Evolutionary conservation across 1,140 invertebrate genomes (phyloP), one percentile per base, ranked within the genome.

Genomic region (Sarcophaga peregrina): DNA sequence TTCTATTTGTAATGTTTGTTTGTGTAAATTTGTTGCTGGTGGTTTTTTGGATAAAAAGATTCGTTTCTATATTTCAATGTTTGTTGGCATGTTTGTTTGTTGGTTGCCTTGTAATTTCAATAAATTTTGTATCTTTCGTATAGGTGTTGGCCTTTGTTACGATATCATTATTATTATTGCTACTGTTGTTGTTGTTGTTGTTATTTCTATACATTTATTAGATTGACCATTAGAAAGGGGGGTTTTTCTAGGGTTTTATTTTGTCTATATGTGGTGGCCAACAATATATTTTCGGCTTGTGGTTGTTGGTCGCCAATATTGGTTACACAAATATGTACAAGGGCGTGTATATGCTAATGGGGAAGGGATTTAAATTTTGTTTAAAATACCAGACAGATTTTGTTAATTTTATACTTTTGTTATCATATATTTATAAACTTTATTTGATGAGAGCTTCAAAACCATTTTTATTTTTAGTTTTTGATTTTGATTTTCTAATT

Each of bases 11-110:
- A 68, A 68, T 68, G 17, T 68, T 4, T 37, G 62, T 68, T n/a
- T 68, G 62, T 68, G 62, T 68, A 68, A 68, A 68, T 20, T 68
- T 68, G 62, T 68, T 68, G n/a, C 17, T 68, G 62, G 17, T 52
- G 48, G 11, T 50, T 8, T 68, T 25, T 68, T 20, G 25, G 25
- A 37, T 37, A 20, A 68, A 68, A 68, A 68, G 17, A 68, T 68
- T 68, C n/a, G 62, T 68, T 68, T 68, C 25, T 37, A 25, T 68
- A 68, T 25, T 68, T 20, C n/a, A 8, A 68, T 68, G 58, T 68
- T n/a, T n/a, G 25, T 37, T 37, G 25, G 17, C 20, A 68, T 68
- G 20, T 68, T 68, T 68, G n/a, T 20, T 37, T 68, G 9, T 68
- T 20, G 62, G n/a, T 68, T 68, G 62, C 17, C 62, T 68, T n/a